Evolutionary conservation across 1,140 invertebrate species (phyloP), one percentile per base, ranked within the genome.

Genomic region (Pomacea maculata): DNA sequence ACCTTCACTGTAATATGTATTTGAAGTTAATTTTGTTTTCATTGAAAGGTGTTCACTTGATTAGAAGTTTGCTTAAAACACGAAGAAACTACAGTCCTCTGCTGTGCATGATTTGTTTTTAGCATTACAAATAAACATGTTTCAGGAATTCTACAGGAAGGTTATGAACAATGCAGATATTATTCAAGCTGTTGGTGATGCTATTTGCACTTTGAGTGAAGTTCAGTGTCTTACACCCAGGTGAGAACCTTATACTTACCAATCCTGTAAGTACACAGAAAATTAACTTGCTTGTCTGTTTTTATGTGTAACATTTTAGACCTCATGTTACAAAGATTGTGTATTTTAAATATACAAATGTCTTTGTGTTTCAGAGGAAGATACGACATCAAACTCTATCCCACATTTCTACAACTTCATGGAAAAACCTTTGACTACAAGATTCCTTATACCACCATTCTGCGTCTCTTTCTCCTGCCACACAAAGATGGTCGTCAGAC

Each of bases 401-500:
- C 96, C 80, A 95, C 96, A 5, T 99, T 99, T 91, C 96, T 99
- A 88, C 98, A 99, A 93, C 94, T 99, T 77, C 99, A 99, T 90
- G 99, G 99, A 92, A 99, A 99, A 94, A 99, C 99, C 1, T 99
- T 99, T 91, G 98, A 99, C 93, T 99, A 99, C 92, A 99, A 99
- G 92, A 99, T 99, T 86, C 97, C 98, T 0, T 96, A 98, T 94
- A 96, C 96, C 3, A 98, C 97, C 0, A 97, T 99, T 19, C 92
- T 98, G 14, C 94, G 99, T 45, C 91, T 99, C 12, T 99, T 99
- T 89, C 93, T 99, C 45, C 92, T 99, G 73, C 98, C 98, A 0
- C 98, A 99, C 89, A 99, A 98, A 91, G 98, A 99, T 92, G 95
- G 95, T n/a, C 92, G 99, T 75, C 98, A 99, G 91, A 98, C 98